Percentiles rank a stretch among this genome's conserved stretches.
Evolutionary conservation across 2,888 invertebrate species (phyloP).

Genomic region (Lochmaea crataegi): DNA sequence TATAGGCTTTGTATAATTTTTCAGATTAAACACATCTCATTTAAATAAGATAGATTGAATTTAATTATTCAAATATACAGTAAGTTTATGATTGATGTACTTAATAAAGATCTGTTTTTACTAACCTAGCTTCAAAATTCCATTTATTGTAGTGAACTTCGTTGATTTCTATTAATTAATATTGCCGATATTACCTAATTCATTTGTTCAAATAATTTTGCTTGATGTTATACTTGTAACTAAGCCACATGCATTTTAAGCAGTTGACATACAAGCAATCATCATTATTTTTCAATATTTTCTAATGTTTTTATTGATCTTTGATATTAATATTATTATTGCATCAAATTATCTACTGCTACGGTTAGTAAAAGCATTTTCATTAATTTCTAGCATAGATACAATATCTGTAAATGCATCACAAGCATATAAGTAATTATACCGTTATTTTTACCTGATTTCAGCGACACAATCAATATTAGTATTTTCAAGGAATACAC

Average conservation of each 20-base stretch:
- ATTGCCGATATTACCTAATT: neutral
- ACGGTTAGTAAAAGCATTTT: conserved; percentile 1
- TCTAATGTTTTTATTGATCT: neutral
- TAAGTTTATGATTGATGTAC: neutral
- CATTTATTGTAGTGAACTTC: conserved; percentile 1
- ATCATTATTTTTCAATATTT: neutral
- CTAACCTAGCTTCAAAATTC: conserved; percentile 4
- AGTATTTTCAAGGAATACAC: neutral
- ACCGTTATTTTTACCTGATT: no score
- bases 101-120: neutral
- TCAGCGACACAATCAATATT: neutral
- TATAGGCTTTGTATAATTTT: neutral
- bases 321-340: neutral
- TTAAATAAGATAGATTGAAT: no score
- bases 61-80: neutral
- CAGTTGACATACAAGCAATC: neutral
- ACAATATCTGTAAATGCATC: no score
- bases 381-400: neutral
- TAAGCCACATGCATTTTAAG: neutral
- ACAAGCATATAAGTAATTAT: no score
- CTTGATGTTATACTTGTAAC: neutral
- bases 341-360: neutral
- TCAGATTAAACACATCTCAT: no score
- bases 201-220: neutral
- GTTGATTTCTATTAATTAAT: neutral